Evolutionary conservation across 1,140 invertebrate genomes (phyloP), one percentile per base, ranked within the genome.

Genomic region (Drosophila rhopaloa): DNA sequence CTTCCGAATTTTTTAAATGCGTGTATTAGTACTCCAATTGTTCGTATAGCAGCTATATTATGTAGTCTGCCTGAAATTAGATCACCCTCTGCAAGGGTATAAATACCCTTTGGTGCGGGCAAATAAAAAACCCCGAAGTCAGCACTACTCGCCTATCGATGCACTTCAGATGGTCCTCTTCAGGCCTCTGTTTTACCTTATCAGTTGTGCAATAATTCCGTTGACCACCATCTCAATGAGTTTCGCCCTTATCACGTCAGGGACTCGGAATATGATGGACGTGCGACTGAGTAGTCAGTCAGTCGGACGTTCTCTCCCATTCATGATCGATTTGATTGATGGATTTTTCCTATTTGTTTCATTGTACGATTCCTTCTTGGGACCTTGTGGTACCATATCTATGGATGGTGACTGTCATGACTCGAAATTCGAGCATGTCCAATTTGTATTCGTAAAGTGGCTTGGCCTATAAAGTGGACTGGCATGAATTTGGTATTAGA

Each of bases 161-260:
- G 68, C 68, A 71, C 68, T 72, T 43, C 43, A 72, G 19, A 37
- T 51, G n/a, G 37, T 10, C 37, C 10, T 32, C 19, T 16, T 16
- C 16, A 32, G 37, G 57, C 38, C 14, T 38, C 47, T 4, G 13
- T 14, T 59, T 35, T n/a, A 24, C 37, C 65, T 72, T 72, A 72
- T 72, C 67, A 53, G 9, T 71, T 71, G 53, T 71, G 68, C 68
- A 72, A 71, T 72, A 72, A 71, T 72, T 41, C 37, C 11, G 24
- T 5, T 66, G 65, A 40, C n/a, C 63, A 46, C 35, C 65, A 51
- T 65, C 58, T 66, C 41, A 38, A 66, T 47, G 59, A 46, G 35
- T 16, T 43, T 54, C 32, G 53, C 10, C 27, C 62, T 63, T 66
- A 66, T 63, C 32, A 19, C 11, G 14, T 8, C 27, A 35, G 60